Evolutionary conservation across 1,140 invertebrate species (phyloP).

Genomic region (Orius insidiosus): DNA sequence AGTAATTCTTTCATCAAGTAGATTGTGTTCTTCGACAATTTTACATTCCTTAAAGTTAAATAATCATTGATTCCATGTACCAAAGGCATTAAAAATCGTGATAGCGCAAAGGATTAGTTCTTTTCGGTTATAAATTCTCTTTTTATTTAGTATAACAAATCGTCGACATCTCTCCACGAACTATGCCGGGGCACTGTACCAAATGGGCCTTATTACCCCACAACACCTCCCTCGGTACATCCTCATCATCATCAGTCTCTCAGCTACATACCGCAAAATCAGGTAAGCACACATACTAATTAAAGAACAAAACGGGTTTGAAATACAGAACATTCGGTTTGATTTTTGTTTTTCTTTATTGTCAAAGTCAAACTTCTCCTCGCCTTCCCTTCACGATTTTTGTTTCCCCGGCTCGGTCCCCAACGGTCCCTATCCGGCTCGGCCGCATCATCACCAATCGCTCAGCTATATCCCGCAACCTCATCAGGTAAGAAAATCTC

Average conservation of each 20-base stretch:
- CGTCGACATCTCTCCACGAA: constrained; percentile 5
- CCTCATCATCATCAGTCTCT: constrained; percentile 6
- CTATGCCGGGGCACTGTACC: constrained; percentile 1
- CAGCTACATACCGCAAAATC: constrained; percentile 6
- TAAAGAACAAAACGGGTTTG: too few species aligned
- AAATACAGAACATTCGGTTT: too few species aligned
- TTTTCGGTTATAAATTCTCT: neutral
- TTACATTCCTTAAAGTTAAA: too few species aligned
- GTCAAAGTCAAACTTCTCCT: constrained; percentile 1
- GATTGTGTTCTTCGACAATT: too few species aligned
- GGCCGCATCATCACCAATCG: constrained; percentile 3
- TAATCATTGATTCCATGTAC: too few species aligned
- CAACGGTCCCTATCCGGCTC: constrained; percentile 2
- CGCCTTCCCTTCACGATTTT: constrained; percentile 3
- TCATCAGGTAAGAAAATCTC: neutral
- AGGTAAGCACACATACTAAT: neutral
- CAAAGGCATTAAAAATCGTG: too few species aligned
- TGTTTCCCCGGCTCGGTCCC: neutral
- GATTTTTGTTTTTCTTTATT: neutral
- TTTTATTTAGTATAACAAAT: constrained; percentile 6
- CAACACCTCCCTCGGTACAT: constrained; percentile 2
- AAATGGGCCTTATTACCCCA: constrained; percentile 5
- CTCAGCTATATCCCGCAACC: constrained; percentile 2
- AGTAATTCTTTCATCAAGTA: too few species aligned
- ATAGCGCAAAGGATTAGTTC: too few species aligned